These are phyloP conservation scores for Ciconia maguari DNA, from an alignment of 2,113 vertebrate species.

Conservation along the genomic window DNA sequence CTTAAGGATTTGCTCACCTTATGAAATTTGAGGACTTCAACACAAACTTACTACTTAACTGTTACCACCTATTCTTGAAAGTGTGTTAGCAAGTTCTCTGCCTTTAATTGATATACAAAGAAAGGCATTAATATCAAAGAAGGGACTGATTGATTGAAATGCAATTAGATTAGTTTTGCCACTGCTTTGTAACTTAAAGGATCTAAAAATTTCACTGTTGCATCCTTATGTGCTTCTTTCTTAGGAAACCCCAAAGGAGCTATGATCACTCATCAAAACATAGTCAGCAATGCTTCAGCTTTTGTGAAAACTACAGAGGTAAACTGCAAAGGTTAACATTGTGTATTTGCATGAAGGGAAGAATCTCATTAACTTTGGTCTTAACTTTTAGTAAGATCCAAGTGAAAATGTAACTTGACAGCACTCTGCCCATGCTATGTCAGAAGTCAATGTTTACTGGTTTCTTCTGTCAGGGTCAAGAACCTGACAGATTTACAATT, in stretches of 20 bases:
- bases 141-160: background rate
- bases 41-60: background rate
- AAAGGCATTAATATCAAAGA: background rate
- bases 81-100: background rate
- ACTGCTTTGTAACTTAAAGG: background rate
- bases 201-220: background rate
- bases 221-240: constrained; percentile 21
- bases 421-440: background rate
- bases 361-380: background rate
- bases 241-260: constrained; percentile 95
- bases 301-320: constrained; percentile 92
- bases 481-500: background rate
- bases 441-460: background rate
- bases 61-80: background rate
- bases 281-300: constrained; percentile 88
- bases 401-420: background rate
- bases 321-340: constrained; percentile 44
- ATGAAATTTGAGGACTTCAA: background rate
- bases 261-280: constrained; percentile 88
- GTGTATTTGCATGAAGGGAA: background rate
- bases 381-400: background rate
- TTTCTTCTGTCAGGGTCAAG: background rate
- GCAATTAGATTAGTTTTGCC: background rate
- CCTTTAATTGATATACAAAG: background rate
- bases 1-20: background rate